Percentiles rank a stretch among this genome's conserved stretches.
These are phyloP conservation scores for Anguilla japonica DNA, from an alignment of 2,113 vertebrate species.

Conservation along the genomic window DNA sequence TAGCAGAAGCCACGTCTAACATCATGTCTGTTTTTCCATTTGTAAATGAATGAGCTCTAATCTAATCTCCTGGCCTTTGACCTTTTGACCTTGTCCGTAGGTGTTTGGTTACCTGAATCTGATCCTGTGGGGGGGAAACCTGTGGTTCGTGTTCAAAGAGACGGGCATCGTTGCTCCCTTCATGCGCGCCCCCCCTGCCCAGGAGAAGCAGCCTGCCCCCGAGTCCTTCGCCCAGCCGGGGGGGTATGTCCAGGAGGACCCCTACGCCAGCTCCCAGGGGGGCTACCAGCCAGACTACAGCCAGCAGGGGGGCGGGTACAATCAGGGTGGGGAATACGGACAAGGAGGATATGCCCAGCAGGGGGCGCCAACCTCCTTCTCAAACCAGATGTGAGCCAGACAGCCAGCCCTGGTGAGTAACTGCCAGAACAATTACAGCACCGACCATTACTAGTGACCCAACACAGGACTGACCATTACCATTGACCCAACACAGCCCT, in stretches of 20 bases:
- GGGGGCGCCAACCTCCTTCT: constrained; percentile 85
- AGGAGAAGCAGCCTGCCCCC: constrained; percentile 86
- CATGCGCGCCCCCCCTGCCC: constrained; percentile 68
- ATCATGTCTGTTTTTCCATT: not conserved
- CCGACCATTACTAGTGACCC: not conserved
- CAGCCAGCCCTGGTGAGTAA: not conserved
- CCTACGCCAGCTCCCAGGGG: constrained; percentile 71
- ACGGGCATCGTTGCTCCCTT: constrained; percentile 83
- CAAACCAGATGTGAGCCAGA: constrained; percentile 86
- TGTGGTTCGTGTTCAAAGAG: constrained; percentile 94
- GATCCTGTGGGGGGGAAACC: constrained; percentile 86
- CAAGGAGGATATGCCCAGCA: constrained; percentile 70
- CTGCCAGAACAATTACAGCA: not conserved
- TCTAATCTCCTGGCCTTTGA: not conserved
- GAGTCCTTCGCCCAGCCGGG: constrained; percentile 71
- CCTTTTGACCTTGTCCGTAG: constrained; percentile 52
- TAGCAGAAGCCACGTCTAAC: too few species aligned
- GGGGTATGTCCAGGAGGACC: constrained; percentile 75
- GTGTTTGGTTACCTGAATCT: constrained; percentile 90
- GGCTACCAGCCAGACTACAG: constrained; percentile 83
- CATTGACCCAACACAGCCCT: not conserved
- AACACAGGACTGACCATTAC: not conserved
- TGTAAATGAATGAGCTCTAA: not conserved
- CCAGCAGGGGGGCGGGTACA: constrained; percentile 69
- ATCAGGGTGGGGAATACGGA: constrained; percentile 65